These are phyloP conservation scores for Temnothorax nylanderi DNA, from an alignment of 1,140 invertebrate species.

Conservation along the genomic window DNA sequence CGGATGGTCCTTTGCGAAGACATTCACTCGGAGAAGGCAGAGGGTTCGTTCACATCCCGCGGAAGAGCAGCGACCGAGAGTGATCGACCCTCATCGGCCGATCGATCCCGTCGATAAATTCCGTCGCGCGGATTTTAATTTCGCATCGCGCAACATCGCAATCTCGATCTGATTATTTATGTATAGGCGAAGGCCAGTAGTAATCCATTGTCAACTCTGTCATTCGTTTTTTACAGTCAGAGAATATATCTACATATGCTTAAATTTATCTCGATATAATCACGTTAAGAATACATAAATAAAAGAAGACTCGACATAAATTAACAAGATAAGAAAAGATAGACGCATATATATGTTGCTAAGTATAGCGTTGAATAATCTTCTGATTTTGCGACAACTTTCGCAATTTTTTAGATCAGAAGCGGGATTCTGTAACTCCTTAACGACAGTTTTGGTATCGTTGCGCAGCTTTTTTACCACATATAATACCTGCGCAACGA, in stretches of 20 bases:
- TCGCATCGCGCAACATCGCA: neutral
- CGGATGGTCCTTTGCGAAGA: constrained; percentile 9
- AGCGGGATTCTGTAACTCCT: too few relatives aligned
- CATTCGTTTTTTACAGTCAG: neutral
- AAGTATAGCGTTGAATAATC: neutral
- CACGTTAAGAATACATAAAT: neutral
- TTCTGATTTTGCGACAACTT: neutral
- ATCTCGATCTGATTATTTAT: neutral
- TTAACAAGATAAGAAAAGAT: neutral
- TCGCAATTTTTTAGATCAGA: neutral
- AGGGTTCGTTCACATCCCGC: constrained; percentile 39
- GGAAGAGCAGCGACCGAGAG: constrained; percentile 17
- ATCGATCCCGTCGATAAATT: constrained; percentile 51
- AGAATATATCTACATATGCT: neutral
- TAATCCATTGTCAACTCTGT: neutral
- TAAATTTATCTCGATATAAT: neutral
- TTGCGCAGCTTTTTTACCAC: too few relatives aligned
- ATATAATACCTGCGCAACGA: too few relatives aligned
- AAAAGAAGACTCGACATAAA: neutral
- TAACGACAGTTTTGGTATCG: too few relatives aligned
- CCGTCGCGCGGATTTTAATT: constrained; percentile 40
- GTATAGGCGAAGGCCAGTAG: neutral
- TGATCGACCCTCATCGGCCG: neutral
- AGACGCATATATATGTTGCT: neutral
- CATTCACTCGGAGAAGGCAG: neutral